Evolutionary conservation across 2,113 vertebrate species (phyloP).

Genomic region (Tachysurus vachellii): DNA sequence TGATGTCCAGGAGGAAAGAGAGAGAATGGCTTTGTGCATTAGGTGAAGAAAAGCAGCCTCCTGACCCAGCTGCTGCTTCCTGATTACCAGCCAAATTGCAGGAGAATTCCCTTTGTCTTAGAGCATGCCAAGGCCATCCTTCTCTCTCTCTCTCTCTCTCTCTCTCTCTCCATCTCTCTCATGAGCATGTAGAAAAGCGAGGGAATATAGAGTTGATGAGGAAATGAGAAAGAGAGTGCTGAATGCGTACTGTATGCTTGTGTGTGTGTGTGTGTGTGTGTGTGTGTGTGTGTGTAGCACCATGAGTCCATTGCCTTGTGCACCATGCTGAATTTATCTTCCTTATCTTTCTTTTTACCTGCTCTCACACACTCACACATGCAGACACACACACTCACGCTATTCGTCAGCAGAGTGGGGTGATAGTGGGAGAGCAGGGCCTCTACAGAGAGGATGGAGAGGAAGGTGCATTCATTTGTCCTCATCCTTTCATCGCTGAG

Average conservation of each 20-base stretch:
- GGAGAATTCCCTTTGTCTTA: slow-evolving; percentile 55
- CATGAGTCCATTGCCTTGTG: slow-evolving; percentile 19
- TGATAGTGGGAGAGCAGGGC: slow-evolving; percentile 20
- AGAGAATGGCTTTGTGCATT: slow-evolving; percentile 57
- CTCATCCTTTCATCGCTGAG: slow-evolving; percentile 9
- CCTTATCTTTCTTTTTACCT: slow-evolving; percentile 32
- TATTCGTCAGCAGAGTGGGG: slow-evolving; percentile 40
- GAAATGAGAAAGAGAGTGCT: background rate
- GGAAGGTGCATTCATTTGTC: slow-evolving; percentile 22
- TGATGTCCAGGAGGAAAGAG: slow-evolving; percentile 58
- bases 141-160: slow-evolving; percentile 37
- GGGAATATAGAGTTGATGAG: slow-evolving; percentile 7
- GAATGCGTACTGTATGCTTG: background rate
- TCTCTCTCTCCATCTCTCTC: too few relatives aligned
- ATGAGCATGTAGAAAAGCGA: background rate
- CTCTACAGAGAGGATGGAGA: background rate
- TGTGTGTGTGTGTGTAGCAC: slow-evolving; percentile 9
- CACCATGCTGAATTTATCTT: slow-evolving; percentile 46
- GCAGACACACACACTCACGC: slow-evolving; percentile 24
- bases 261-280: background rate
- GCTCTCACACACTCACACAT: slow-evolving; percentile 19
- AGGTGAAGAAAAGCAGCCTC: slow-evolving; percentile 53
- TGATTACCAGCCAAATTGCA: slow-evolving; percentile 58
- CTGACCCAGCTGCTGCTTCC: slow-evolving; percentile 56
- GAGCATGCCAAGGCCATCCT: slow-evolving; percentile 46